Conservation (phyloP, 2,113 vertebrate species). For the Elachura formosa region DNA sequence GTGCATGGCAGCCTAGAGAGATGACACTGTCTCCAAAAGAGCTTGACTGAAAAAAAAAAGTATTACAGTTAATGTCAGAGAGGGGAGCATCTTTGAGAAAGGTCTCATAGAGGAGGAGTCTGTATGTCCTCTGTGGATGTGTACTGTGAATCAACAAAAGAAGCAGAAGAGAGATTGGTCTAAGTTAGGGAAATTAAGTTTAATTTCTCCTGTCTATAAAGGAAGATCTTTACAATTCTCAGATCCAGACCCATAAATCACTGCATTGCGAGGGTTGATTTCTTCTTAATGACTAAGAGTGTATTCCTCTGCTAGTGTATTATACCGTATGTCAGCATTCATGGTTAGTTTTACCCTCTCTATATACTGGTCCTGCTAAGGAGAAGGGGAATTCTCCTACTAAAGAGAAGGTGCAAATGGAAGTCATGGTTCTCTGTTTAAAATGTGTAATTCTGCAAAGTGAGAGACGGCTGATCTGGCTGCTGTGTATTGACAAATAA, state of each 20-base stretch:
- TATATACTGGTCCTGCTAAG: neutral
- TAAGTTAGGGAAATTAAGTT: neutral
- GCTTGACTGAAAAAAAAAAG: neutral
- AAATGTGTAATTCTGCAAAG: neutral
- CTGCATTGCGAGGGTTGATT: neutral
- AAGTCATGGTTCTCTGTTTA: neutral
- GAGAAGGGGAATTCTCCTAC: no score
- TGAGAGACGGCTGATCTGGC: neutral
- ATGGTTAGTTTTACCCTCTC: neutral
- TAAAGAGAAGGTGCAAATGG: neutral
- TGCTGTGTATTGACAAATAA: neutral
- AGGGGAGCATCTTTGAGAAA: neutral
- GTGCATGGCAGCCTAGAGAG: neutral
- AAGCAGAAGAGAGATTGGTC: neutral
- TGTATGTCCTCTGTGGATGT: neutral
- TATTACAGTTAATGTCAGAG: neutral
- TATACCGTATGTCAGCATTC: neutral
- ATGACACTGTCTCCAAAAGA: neutral
- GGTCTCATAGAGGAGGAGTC: neutral
- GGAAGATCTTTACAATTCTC: neutral
- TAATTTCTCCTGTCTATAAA: neutral
- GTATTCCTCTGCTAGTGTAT: neutral
- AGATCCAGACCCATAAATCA: neutral
- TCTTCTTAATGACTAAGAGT: neutral
- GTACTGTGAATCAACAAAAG: neutral